These are phyloP conservation scores for Melanitta fusca DNA, from an alignment of 2,797 vertebrate genomes.

Conservation along the genomic window DNA sequence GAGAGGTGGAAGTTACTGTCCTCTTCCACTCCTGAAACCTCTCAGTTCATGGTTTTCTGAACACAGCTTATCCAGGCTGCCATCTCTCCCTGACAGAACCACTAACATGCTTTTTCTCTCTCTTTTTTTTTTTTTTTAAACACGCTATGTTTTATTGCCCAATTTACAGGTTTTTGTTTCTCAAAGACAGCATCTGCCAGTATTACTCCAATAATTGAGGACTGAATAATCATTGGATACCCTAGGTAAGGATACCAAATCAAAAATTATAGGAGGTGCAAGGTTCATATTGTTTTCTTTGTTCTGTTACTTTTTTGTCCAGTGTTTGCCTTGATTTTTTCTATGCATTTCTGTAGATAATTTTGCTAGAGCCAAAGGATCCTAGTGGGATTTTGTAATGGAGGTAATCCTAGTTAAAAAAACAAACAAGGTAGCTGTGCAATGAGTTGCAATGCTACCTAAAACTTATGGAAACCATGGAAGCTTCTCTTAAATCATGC, in stretches of 20 bases:
- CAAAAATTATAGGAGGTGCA: not conserved
- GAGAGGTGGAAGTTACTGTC: not conserved
- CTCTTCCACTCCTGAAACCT: not conserved
- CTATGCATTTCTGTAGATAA: not conserved
- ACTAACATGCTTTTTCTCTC: not conserved
- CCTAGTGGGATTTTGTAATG: not conserved
- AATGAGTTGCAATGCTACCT: not conserved
- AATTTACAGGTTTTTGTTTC: not conserved
- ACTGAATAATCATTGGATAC: not conserved
- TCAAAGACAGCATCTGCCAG: not conserved
- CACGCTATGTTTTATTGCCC: not conserved
- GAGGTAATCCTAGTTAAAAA: not conserved
- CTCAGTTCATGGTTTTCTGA: not conserved
- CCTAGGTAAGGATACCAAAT: not conserved
- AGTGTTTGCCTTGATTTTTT: not conserved
- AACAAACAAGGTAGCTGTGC: not conserved
- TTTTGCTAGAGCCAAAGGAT: not conserved
- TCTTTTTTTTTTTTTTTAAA: not conserved
- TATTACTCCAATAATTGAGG: fast-evolving
- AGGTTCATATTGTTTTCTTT: not conserved
- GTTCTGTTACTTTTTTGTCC: not conserved
- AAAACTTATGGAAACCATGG: not conserved
- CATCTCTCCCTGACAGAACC: not conserved
- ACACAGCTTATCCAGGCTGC: slow-evolving; percentile 25
- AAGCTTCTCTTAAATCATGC: not conserved